Evolutionary conservation across 2,888 invertebrate genomes (phyloP), one percentile per base, ranked within the genome.

Genomic region (Aporophyla lueneburgensis): DNA sequence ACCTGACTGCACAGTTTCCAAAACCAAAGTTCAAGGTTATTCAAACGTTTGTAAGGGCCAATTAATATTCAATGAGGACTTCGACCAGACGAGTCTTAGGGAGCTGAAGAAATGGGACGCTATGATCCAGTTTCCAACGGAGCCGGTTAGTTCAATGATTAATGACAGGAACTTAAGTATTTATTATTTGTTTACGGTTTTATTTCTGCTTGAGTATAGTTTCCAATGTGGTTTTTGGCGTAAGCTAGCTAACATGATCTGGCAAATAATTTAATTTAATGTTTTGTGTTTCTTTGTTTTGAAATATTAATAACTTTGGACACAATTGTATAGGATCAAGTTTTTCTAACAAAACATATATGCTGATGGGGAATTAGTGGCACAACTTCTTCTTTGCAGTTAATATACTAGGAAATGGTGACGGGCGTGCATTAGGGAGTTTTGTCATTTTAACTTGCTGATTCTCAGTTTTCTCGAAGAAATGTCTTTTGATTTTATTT

Each of bases 41-140:
- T 89, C 74, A 91, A 92, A 0, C 91, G 93, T 0, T 88, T 91
- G 10, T 91, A 93, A 33, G 93, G 93, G 0, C 91, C 95, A 76
- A 85, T 86, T 19, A 87, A 87, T 0, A 88, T 94, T 53, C 51
- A 62, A 3, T 16, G 85, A 83, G 5, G 81, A 85, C 0, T 83
- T 83, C 21, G 33, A 73, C 0, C 10, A 16, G 7, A 59, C 58
- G 0, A 70, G 10, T 12, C 56, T 81, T 0, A 54, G 14, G 16
- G 91, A 95, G 2, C 94, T 97, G 77, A 93, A 94, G 0, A 93
- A 94, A 19, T 97, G 97, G 97, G 96, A 94, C 9, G 94, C 96
- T 16, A 96, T 97, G 84, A 95, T 97, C 73, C 97, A 95, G 89
- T 97, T 97, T 89, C 96, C 97, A 10, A 96, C 95, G 4, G 96